phyloP scores from a whole-genome alignment of 2,113 vertebrate species.

The Cettia cetti region DNA sequence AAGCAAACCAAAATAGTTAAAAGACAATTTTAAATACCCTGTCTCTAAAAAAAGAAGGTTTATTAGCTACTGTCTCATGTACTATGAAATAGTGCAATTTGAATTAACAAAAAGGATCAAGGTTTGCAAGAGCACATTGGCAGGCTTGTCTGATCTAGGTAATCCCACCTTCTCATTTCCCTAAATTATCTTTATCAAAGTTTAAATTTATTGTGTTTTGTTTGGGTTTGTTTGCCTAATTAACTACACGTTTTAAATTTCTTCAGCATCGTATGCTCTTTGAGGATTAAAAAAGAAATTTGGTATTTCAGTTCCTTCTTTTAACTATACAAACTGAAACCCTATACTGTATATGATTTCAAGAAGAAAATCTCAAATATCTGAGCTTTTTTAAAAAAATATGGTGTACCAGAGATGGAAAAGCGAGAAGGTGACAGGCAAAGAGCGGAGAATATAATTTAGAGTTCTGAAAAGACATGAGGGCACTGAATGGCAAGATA shows the following conservation, averaged over 20 bases:
- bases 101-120: neutral
- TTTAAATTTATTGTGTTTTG: neutral
- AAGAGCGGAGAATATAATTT: neutral
- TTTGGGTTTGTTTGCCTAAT: neutral
- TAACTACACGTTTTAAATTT: neutral
- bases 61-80: neutral
- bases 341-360: neutral
- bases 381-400: neutral
- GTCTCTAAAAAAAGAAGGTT: neutral
- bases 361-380: constrained; percentile 5
- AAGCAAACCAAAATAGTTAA: neutral
- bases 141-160: neutral
- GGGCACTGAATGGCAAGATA: neutral
- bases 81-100: neutral
- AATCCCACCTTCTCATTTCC: neutral
- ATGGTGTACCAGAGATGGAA: neutral
- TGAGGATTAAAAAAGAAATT: constrained; percentile 23
- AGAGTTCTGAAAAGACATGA: neutral
- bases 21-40: neutral
- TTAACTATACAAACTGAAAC: neutral
- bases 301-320: constrained; percentile 14
- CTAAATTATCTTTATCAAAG: neutral
- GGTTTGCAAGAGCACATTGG: neutral
- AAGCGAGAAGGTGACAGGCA: neutral
- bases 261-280: neutral